phyloP scores from a whole-genome alignment of 2,113 vertebrate genomes.

The Maccullochella peelii region DNA sequence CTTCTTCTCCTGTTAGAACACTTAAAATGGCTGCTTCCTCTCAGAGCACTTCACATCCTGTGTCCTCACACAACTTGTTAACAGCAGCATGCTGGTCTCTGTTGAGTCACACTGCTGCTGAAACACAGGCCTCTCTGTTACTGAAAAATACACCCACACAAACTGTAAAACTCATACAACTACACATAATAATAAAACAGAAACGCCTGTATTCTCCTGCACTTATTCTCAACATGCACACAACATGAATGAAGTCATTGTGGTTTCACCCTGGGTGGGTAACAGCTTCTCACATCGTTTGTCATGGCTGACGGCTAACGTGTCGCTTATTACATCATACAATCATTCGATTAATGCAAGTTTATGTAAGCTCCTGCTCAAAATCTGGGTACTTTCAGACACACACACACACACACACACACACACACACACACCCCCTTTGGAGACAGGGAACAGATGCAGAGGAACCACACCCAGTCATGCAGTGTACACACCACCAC shows the following conservation, averaged over 20 bases:
- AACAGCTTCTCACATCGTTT: constrained; percentile 27
- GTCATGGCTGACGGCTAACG: not conserved
- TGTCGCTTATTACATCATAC: constrained; percentile 39
- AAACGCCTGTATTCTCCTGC: not conserved
- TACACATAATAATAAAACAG: constrained; percentile 14
- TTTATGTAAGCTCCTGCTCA: constrained; percentile 33
- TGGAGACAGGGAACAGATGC: constrained; percentile 66
- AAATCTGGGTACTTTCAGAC: constrained; percentile 50
- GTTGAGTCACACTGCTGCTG: constrained; percentile 66
- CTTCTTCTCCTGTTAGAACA: constrained; percentile 46
- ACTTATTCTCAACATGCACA: not conserved
- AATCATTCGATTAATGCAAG: not conserved
- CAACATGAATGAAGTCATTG: constrained; percentile 32
- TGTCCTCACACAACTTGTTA: constrained; percentile 46
- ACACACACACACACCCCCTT: constrained; percentile 43
- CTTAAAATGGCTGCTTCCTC: constrained; percentile 67
- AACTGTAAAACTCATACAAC: constrained; percentile 40
- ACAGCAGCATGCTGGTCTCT: constrained; percentile 40
- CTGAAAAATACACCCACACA: constrained; percentile 51
- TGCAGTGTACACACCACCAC: constrained; percentile 55
- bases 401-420: not conserved
- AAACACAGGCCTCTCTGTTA: constrained; percentile 64
- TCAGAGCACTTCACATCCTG: constrained; percentile 68
- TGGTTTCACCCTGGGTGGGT: constrained; percentile 33
- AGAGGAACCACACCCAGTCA: constrained; percentile 75